phyloP scores from a whole-genome alignment of 2,888 invertebrate genomes.

The Laothoe populi region DNA sequence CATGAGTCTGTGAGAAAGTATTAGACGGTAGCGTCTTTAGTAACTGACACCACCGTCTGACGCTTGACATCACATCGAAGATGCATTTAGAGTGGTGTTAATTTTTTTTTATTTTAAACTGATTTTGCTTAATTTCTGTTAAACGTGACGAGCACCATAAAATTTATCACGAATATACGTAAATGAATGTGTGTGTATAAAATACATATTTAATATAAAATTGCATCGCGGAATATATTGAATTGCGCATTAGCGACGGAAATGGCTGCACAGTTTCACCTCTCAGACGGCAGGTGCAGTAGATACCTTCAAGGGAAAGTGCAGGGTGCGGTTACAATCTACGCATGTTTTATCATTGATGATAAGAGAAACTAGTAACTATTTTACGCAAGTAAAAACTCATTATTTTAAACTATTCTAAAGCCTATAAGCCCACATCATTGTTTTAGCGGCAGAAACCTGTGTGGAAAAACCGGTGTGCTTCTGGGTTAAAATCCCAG shows the following conservation, averaged over 20 bases:
- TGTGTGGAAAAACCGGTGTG: no score
- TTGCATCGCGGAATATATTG: constrained; percentile 62
- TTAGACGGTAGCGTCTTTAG: no score
- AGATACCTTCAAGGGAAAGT: constrained; percentile 70
- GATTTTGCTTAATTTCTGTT: neutral
- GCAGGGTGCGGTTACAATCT: constrained; percentile 73
- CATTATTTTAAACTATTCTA: no score
- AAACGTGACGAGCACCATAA: constrained; percentile 60
- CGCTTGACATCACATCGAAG: no score
- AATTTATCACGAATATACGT: constrained; percentile 64
- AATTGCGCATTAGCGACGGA: constrained; percentile 62
- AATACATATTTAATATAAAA: constrained; percentile 35
- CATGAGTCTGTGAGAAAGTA: no score
- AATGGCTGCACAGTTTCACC: constrained; percentile 64
- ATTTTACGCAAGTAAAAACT: constrained; percentile 61
- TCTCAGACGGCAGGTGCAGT: constrained; percentile 63
- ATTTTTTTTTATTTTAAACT: neutral
- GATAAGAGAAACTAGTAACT: constrained; percentile 77
- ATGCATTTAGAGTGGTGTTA: neutral
- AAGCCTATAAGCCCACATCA: no score
- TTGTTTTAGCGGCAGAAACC: no score
- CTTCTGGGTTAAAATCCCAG: no score
- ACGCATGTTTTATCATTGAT: constrained; percentile 79
- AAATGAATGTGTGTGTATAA: constrained; percentile 60
- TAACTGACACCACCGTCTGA: no score